phyloP scores from a whole-genome alignment of 2,888 invertebrate species.

The Trissolcus japonicus region DNA sequence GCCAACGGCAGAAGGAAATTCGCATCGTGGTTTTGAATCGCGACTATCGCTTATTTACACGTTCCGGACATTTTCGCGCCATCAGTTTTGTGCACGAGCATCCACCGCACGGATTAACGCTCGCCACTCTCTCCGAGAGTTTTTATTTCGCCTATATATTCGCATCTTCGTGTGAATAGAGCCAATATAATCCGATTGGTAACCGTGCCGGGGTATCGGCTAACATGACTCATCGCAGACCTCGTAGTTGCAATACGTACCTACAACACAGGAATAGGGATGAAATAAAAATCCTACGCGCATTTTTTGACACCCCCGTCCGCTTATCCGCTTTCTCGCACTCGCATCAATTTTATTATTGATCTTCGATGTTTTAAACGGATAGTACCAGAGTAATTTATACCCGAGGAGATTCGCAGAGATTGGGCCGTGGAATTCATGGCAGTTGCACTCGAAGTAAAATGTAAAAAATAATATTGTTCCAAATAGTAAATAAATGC shows the following conservation, averaged over 20 bases:
- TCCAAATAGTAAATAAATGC: too few species aligned
- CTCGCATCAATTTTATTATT: conserved; percentile 25
- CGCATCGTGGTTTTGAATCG: conserved; percentile 49
- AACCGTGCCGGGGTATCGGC: conserved; percentile 23
- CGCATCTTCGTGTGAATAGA: conserved; percentile 37
- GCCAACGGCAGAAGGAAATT: conserved; percentile 43
- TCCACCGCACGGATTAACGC: conserved; percentile 37
- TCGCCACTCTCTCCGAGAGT: conserved; percentile 35
- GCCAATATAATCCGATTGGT: conserved; percentile 57
- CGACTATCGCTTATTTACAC: conserved; percentile 54
- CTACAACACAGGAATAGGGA: conserved; percentile 19
- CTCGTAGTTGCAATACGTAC: conserved; percentile 6
- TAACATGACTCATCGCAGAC: conserved; percentile 43
- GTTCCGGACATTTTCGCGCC: conserved; percentile 53
- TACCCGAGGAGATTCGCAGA: conserved; percentile 15
- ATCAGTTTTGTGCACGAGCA: conserved; percentile 49
- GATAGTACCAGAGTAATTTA: conserved; percentile 7
- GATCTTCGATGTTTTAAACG: conserved; percentile 20
- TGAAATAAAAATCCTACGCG: conserved; percentile 27
- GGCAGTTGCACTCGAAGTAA: background rate
- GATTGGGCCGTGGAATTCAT: background rate
- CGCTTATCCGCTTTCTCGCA: conserved; percentile 1
- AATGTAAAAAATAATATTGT: too few species aligned
- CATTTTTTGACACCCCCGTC: conserved; percentile 24
- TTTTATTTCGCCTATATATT: conserved; percentile 54